phyloP scores from a whole-genome alignment of 2,888 invertebrate species.

The Seira musarum region DNA sequence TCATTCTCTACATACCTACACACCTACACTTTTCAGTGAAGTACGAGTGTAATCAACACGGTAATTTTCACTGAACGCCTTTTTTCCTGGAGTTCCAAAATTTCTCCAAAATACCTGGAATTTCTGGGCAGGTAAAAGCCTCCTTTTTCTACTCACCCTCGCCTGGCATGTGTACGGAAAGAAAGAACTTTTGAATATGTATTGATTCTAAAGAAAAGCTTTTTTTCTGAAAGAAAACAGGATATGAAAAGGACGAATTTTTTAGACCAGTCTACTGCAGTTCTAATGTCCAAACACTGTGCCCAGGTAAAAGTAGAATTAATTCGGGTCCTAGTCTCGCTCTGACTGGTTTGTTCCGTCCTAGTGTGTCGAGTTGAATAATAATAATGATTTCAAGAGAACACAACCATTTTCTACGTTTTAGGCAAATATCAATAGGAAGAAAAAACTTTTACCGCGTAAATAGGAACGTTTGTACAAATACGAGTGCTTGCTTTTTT shows the following conservation, averaged over 20 bases:
- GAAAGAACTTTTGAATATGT: constrained; percentile 39
- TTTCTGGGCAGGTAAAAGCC: constrained; percentile 16
- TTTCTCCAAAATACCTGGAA: constrained; percentile 39
- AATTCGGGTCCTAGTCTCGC: neutral
- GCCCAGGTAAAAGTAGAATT: constrained; percentile 40
- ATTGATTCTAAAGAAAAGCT: constrained; percentile 55
- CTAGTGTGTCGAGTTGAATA: neutral
- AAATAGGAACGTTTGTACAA: neutral
- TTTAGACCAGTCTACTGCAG: neutral
- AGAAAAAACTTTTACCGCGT: neutral
- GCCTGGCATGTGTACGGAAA: constrained; percentile 6
- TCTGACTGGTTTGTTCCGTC: no score
- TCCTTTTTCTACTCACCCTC: neutral
- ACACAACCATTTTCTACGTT: neutral
- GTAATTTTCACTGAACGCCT: constrained; percentile 56
- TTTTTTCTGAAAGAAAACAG: constrained; percentile 24
- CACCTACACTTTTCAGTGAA: neutral
- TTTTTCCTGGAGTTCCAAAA: constrained; percentile 36
- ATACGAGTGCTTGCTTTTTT: neutral
- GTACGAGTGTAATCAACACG: constrained; percentile 50
- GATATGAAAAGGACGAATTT: constrained; percentile 30
- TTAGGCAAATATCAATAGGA: constrained; percentile 3
- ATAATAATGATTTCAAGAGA: neutral
- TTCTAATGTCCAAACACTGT: no score
- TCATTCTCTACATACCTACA: neutral